Conservation (phyloP, 2,888 invertebrate genomes). For the Unio pictorum region DNA sequence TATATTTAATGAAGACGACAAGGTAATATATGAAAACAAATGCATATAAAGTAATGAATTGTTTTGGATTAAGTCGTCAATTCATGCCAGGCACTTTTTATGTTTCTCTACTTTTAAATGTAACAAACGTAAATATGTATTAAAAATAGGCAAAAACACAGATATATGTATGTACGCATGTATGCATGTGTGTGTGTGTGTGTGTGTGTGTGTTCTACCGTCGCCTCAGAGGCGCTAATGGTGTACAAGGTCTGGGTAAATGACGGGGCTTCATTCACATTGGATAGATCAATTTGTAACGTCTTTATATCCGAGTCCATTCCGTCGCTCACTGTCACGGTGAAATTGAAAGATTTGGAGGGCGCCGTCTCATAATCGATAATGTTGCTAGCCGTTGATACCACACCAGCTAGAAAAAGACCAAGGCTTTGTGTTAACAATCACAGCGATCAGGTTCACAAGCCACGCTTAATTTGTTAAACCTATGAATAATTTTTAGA, state of each 20-base stretch:
- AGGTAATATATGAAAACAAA: too few species aligned
- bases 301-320: conserved; percentile 1
- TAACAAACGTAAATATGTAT: too few species aligned
- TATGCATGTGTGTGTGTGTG: not conserved
- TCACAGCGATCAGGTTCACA: too few species aligned
- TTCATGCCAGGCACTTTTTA: too few species aligned
- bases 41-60: too few species aligned
- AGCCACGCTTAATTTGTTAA: too few species aligned
- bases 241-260: conserved; percentile 15
- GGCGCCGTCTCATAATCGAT: conserved; percentile 9
- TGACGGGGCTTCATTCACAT: conserved; percentile 21
- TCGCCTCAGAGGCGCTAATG: conserved; percentile 16
- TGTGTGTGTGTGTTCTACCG: conserved; percentile 7
- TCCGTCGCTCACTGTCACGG: conserved; percentile 8
- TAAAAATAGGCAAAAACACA: too few species aligned
- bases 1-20: too few species aligned
- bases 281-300: conserved; percentile 6
- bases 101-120: too few species aligned
- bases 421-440: not conserved
- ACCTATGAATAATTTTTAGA: too few species aligned
- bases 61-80: too few species aligned
- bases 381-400: conserved; percentile 5
- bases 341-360: not conserved
- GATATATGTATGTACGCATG: too few species aligned
- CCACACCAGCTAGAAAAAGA: conserved; percentile 4